Percentiles rank a stretch among this genome's conserved stretches.
Conservation (phyloP, 2,797 vertebrate species). For the Leuciscus waleckii region DNA sequence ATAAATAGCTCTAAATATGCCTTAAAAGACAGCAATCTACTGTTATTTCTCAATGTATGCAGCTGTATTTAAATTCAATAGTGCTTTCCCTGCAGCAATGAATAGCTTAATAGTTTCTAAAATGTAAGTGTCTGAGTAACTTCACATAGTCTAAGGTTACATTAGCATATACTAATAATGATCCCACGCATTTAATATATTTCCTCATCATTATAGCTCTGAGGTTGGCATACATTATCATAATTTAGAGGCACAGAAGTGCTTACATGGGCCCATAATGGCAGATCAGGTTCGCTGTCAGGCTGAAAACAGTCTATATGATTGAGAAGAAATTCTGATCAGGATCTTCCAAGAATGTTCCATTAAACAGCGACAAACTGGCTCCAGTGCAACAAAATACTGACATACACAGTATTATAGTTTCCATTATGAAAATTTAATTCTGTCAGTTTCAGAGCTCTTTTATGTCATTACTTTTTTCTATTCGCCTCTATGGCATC, state of each 20-base stretch:
- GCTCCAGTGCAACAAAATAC: conserved; percentile 17
- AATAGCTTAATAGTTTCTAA: conserved; percentile 22
- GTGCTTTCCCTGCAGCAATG: conserved; percentile 8
- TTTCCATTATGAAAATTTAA: conserved; percentile 17
- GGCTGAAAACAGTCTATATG: conserved; percentile 4
- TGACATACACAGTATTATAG: neutral
- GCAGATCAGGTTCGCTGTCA: conserved; percentile 12
- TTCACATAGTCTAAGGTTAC: conserved; percentile 31
- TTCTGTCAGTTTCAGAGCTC: neutral
- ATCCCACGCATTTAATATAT: conserved; percentile 12
- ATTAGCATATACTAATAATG: conserved; percentile 46
- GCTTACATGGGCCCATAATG: neutral
- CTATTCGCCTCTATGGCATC: neutral
- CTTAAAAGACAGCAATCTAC: neutral
- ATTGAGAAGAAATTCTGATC: neutral
- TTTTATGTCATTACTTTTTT: conserved; percentile 2
- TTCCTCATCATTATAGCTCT: conserved; percentile 27
- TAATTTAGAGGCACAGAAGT: conserved; percentile 20
- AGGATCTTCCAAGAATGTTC: neutral
- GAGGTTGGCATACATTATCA: conserved; percentile 33
- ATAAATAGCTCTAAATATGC: conserved; percentile 22
- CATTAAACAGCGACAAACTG: conserved; percentile 7
- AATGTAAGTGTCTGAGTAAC: conserved; percentile 3
- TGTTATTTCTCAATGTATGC: neutral
- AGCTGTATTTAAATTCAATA: conserved; percentile 29